phyloP scores from a whole-genome alignment of 1,140 invertebrate genomes.

The Lepidurus arcticus region DNA sequence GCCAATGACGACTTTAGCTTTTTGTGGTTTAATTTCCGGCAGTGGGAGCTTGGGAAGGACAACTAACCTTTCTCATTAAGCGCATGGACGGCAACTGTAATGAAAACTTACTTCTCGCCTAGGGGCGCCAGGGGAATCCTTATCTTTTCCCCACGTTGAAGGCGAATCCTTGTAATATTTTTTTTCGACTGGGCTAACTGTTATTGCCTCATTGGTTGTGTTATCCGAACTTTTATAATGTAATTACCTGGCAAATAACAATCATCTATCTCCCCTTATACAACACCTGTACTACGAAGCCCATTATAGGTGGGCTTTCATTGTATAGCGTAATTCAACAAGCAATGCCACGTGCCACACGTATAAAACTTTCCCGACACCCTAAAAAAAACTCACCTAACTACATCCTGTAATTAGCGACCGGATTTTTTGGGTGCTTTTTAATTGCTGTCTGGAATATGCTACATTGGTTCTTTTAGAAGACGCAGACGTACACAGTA shows the following conservation, averaged over 20 bases:
- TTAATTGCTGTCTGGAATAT: too few species aligned
- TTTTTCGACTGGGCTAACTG: not conserved
- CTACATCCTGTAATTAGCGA: too few species aligned
- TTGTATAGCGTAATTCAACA: too few species aligned
- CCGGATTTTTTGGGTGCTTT: too few species aligned
- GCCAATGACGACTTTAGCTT: not conserved
- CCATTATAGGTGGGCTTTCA: too few species aligned
- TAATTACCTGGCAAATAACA: constrained; percentile 5
- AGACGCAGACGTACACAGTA: too few species aligned
- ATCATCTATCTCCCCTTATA: not conserved
- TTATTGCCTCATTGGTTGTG: not conserved
- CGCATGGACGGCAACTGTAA: not conserved
- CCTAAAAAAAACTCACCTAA: too few species aligned
- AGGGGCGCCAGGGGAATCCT: not conserved
- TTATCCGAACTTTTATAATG: not conserved
- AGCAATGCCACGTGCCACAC: too few species aligned
- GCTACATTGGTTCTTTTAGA: too few species aligned
- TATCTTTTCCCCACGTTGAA: not conserved
- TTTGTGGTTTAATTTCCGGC: constrained; percentile 1
- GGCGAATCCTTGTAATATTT: constrained; percentile 5
- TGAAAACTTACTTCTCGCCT: constrained; percentile 10
- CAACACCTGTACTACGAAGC: too few species aligned
- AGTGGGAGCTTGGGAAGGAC: not conserved
- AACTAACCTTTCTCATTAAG: constrained; percentile 11
- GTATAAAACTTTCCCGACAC: too few species aligned